These are phyloP conservation scores for Pachliopta kotzebuea DNA, from an alignment of 2,888 invertebrate genomes.

Conservation along the genomic window DNA sequence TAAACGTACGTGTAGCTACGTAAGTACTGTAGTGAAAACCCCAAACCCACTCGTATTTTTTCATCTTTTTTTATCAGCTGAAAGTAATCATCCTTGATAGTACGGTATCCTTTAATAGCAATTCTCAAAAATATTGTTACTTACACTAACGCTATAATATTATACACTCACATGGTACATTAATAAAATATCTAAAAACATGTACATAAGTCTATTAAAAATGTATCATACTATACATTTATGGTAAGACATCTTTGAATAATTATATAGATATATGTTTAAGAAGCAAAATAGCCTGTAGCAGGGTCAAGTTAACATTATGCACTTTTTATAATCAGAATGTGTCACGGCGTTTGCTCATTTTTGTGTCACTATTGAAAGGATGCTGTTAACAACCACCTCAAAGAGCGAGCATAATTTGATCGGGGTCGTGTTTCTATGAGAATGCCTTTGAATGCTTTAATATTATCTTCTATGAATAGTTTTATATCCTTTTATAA, in stretches of 20 bases:
- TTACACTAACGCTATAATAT: no score
- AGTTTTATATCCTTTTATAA: conserved; percentile 30
- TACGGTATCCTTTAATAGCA: no score
- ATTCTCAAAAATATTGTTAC: no score
- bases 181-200: no score
- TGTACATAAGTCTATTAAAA: no score
- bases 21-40: background rate
- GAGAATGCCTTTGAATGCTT: conserved; percentile 63
- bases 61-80: background rate
- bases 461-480: conserved; percentile 42
- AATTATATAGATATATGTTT: conserved; percentile 59
- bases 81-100: background rate
- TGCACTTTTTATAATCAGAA: conserved; percentile 64
- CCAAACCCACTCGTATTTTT: background rate
- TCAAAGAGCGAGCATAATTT: conserved; percentile 78
- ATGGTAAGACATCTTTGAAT: background rate
- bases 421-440: conserved; percentile 77
- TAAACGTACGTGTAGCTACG: conserved; percentile 24
- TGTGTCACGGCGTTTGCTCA: conserved; percentile 75
- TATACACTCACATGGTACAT: no score
- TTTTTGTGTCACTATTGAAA: conserved; percentile 72
- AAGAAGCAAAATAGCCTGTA: conserved; percentile 61
- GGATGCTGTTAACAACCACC: conserved; percentile 79
- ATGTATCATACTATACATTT: background rate
- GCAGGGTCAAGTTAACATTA: conserved; percentile 74